These are phyloP conservation scores for Hirtodrosophila histrioides DNA, from an alignment of 2,888 invertebrate species.

Conservation along the genomic window DNA sequence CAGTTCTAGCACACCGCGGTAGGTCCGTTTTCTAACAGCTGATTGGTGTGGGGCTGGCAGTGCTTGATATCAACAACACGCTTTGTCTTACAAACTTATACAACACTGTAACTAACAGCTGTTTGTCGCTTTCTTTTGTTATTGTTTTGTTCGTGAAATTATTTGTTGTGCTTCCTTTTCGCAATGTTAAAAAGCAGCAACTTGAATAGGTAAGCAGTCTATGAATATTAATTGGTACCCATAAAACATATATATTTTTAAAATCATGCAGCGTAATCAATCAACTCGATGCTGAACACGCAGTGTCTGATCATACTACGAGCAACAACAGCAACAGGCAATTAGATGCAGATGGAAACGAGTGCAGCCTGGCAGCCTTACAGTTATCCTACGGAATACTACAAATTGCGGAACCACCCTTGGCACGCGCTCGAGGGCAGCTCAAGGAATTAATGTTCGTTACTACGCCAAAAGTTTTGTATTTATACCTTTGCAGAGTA, in stretches of 20 bases:
- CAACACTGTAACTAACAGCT: constrained; percentile 34
- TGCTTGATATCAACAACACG: constrained; percentile 26
- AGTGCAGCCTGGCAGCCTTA: constrained; percentile 64
- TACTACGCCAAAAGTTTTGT: neutral
- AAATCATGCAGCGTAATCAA: constrained; percentile 47
- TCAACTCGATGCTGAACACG: constrained; percentile 38
- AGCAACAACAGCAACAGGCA: constrained; percentile 22
- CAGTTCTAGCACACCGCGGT: no score
- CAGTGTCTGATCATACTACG: constrained; percentile 5
- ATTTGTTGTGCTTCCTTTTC: constrained; percentile 22
- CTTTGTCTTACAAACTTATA: neutral
- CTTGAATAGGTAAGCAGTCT: constrained; percentile 64
- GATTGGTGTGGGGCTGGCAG: constrained; percentile 19
- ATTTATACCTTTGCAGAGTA: no score
- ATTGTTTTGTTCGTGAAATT: constrained; percentile 19
- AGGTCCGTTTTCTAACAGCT: constrained; percentile 23
- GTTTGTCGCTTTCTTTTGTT: constrained; percentile 13
- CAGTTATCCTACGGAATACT: constrained; percentile 79
- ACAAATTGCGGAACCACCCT: constrained; percentile 79
- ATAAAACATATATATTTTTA: neutral
- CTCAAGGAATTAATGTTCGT: constrained; percentile 82
- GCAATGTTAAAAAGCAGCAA: constrained; percentile 79
- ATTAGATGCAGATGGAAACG: constrained; percentile 11
- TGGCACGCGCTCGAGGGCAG: constrained; percentile 73
- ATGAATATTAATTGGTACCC: neutral